Evolutionary conservation across 2,888 invertebrate species (phyloP).

Genomic region (Tenthredo livida): DNA sequence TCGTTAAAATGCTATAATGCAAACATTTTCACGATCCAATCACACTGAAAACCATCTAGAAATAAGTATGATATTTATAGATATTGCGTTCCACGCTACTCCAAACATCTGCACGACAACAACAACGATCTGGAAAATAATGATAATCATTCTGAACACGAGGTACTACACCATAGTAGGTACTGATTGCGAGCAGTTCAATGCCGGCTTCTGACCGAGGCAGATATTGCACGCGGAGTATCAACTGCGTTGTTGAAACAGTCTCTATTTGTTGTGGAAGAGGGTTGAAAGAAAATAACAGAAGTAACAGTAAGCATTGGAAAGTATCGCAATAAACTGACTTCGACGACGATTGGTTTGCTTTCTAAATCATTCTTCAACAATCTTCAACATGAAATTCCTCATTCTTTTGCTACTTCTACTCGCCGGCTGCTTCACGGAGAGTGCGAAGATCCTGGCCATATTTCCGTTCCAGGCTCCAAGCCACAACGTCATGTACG

Average conservation of each 20-base stretch:
- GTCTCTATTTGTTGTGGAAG: background rate
- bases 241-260: background rate
- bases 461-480: conserved; percentile 31
- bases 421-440: background rate
- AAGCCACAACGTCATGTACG: conserved; percentile 38
- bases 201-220: background rate
- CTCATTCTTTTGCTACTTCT: background rate
- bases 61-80: background rate
- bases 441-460: conserved; percentile 19
- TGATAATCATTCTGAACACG: background rate
- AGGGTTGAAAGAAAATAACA: background rate
- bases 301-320: background rate
- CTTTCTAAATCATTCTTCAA: background rate
- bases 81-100: background rate
- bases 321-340: background rate
- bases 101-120: background rate
- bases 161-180: background rate
- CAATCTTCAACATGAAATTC: background rate
- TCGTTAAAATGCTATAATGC: too few species aligned
- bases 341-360: background rate
- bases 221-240: background rate
- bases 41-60: too few species aligned
- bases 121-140: background rate
- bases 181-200: background rate
- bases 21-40: too few species aligned